These are phyloP conservation scores for Atherinomorus stipes DNA, from an alignment of 2,113 vertebrate species.

Conservation along the genomic window DNA sequence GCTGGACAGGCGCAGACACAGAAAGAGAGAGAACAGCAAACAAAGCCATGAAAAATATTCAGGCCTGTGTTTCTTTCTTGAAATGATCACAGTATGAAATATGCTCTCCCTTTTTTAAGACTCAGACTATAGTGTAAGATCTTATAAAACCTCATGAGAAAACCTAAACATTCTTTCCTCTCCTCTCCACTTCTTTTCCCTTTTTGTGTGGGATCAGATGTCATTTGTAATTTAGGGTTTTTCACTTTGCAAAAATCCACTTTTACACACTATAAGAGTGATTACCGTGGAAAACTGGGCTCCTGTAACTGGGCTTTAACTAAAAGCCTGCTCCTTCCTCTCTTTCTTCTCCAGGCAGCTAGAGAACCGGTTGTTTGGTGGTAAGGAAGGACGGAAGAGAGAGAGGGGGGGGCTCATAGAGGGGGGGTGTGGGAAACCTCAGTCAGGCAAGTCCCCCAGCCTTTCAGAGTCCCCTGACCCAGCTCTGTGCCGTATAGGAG, in stretches of 20 bases:
- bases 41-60: constrained; percentile 12
- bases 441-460: constrained; percentile 57
- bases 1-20: constrained; percentile 52
- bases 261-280: constrained; percentile 34
- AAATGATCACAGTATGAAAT: constrained; percentile 12
- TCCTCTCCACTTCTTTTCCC: constrained; percentile 4
- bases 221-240: constrained; percentile 23
- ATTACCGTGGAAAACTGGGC: constrained; percentile 55
- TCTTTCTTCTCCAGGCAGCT: constrained; percentile 55
- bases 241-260: constrained; percentile 27
- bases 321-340: constrained; percentile 46
- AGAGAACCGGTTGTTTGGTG: constrained; percentile 48
- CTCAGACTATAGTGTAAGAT: not conserved
- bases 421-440: constrained; percentile 76
- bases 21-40: not conserved
- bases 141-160: constrained; percentile 11
- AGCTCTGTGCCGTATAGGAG: constrained; percentile 45
- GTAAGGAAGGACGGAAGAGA: constrained; percentile 55
- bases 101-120: not conserved
- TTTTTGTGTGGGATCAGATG: constrained; percentile 33
- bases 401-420: constrained; percentile 35
- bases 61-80: not conserved
- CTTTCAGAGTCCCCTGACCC: constrained; percentile 63
- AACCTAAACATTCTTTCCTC: constrained; percentile 10
- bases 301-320: constrained; percentile 63